Evolutionary conservation across 2,888 invertebrate genomes (phyloP).

Genomic region (Epinotia demarniana): DNA sequence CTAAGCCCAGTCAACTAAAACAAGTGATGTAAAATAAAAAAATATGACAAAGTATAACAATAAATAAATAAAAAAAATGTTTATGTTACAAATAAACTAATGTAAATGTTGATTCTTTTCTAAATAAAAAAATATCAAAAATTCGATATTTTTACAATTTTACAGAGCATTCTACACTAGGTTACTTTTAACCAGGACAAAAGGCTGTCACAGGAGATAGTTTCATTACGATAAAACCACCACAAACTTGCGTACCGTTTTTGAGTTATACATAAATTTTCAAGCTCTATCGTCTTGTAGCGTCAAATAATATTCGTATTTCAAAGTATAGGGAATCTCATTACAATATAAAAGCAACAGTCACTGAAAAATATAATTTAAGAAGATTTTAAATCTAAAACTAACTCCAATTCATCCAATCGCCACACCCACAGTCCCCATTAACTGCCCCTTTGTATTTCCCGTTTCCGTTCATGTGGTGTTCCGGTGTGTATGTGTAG

Average conservation of each 20-base stretch:
- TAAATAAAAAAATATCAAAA: too few species aligned
- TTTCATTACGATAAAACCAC: not conserved
- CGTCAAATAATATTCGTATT: too few species aligned
- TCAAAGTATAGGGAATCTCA: too few species aligned
- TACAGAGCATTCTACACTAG: not conserved
- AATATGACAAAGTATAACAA: too few species aligned
- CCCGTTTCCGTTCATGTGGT: conserved; percentile 26
- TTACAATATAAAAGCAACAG: too few species aligned
- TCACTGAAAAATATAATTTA: too few species aligned
- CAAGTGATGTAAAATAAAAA: too few species aligned
- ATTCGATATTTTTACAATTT: too few species aligned
- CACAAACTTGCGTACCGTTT: not conserved
- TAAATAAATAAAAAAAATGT: too few species aligned
- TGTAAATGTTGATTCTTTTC: too few species aligned
- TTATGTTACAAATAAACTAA: too few species aligned
- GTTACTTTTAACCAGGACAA: not conserved
- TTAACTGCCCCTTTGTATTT: conserved; percentile 40
- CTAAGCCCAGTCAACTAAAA: too few species aligned
- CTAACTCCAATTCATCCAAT: conserved; percentile 60
- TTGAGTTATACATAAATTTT: not conserved
- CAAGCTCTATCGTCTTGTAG: not conserved
- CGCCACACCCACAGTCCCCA: conserved; percentile 57
- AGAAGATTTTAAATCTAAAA: not conserved
- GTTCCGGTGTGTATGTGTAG: conserved; percentile 79
- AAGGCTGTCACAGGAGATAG: not conserved